Conservation (phyloP, 2,888 invertebrate species). For the Leptarthrus brevirostris region DNA sequence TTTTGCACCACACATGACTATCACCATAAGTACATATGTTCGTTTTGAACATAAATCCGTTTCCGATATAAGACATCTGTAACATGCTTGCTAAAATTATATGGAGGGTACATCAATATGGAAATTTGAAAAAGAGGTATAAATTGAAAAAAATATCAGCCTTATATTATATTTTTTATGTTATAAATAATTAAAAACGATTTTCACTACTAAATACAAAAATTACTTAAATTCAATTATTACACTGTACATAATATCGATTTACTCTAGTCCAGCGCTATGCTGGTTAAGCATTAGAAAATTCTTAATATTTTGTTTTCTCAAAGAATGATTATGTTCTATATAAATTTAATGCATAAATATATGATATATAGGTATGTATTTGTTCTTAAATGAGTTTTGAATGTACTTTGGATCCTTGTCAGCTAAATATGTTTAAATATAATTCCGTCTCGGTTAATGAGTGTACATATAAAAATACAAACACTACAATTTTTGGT, state of each 20-base stretch:
- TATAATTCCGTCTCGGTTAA: background rate
- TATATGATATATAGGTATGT: constrained; percentile 1
- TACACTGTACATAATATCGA: constrained; percentile 45
- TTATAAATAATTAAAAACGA: constrained; percentile 45
- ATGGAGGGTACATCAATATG: too few species aligned
- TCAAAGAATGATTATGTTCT: constrained; percentile 30
- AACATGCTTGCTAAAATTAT: too few species aligned
- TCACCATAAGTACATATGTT: too few species aligned
- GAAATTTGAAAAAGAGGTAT: too few species aligned
- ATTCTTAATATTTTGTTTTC: constrained; percentile 21
- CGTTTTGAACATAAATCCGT: too few species aligned
- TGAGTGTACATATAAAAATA: constrained; percentile 43
- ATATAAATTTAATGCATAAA: constrained; percentile 22
- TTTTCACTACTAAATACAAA: constrained; percentile 43
- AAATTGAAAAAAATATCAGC: constrained; percentile 27
- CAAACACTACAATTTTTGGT: constrained; percentile 44
- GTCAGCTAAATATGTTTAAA: constrained; percentile 1
- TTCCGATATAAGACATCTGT: too few species aligned
- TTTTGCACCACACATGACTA: too few species aligned
- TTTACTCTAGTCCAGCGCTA: constrained; percentile 12
- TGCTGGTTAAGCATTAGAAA: background rate
- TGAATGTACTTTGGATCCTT: background rate
- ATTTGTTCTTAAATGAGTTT: background rate
- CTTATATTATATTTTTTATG: constrained; percentile 34
- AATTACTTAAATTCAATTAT: constrained; percentile 37